Evolutionary conservation across 2,888 invertebrate species (phyloP), one percentile per base, ranked within the genome.

Genomic region (Trileptium ribeirensis): DNA sequence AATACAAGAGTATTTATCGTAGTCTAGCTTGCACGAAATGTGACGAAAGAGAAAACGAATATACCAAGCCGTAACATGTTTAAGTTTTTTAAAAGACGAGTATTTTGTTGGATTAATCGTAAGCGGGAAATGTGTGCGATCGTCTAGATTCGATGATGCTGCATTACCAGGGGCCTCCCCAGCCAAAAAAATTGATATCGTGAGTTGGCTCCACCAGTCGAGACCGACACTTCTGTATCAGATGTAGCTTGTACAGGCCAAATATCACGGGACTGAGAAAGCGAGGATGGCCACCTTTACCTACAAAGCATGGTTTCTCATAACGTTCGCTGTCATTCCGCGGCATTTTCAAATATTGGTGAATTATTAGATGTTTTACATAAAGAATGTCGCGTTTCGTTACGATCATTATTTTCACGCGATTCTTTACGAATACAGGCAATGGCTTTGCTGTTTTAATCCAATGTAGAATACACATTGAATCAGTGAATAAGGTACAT

Each of bases 201-300:
- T n/a, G n/a, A n/a, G n/a, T n/a, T n/a, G n/a, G n/a, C n/a, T n/a
- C n/a, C n/a, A n/a, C n/a, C n/a, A n/a, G n/a, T n/a, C n/a, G n/a
- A n/a, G n/a, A n/a, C n/a, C n/a, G n/a, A n/a, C n/a, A n/a, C n/a
- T n/a, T n/a, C n/a, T n/a, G n/a, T n/a, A n/a, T n/a, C 36, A n/a
- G 8, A 3, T 8, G 8, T 29, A 29, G 74, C 74, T 15, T 29
- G 29, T 29, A 15, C 8, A 2, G 79, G 79, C 79, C 79, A 79
- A 2, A 33, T 2, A 15, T 19, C 34, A 8, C 33, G 8, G 1
- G 79, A 19, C 19, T 15, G 2, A 2, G 3, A 1, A 33, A 85
- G 80, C 83, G 85, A 86, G 31, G 38, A 0, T 1, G 87, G 86
- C 19, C 86, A 86, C 1, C 81, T 37, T 83, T 84, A 85, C 86